Conservation (phyloP, 2,888 invertebrate species). For the Trachelus iudaicus region DNA sequence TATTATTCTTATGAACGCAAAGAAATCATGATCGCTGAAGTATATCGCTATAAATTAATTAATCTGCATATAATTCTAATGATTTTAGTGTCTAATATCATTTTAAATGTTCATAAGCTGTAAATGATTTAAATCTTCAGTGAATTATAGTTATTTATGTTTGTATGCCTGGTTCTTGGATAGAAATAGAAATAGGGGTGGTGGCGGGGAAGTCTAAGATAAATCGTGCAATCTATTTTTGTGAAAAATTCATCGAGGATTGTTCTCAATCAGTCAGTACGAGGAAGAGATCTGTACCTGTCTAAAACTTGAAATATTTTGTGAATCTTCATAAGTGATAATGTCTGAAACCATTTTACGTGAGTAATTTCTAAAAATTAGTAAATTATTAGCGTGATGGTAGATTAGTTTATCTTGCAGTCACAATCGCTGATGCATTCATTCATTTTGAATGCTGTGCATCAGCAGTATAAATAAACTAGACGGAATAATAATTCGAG, state of each 20-base stretch:
- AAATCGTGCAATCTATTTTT: slow-evolving; percentile 35
- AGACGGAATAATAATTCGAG: not conserved
- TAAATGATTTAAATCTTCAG: slow-evolving; percentile 18
- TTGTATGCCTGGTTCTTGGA: slow-evolving; percentile 13
- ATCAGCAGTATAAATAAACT: slow-evolving; percentile 21
- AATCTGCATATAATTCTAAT: not conserved
- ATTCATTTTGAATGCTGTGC: slow-evolving; percentile 5
- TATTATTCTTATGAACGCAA: not conserved
- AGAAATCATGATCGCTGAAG: not conserved
- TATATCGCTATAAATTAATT: not conserved
- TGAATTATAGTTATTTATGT: slow-evolving; percentile 24
- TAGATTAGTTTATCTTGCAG: not conserved
- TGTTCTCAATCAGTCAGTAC: not conserved
- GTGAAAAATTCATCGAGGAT: slow-evolving; percentile 12
- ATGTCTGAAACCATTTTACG: slow-evolving; percentile 14
- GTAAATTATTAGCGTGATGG: not conserved
- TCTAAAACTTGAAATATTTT: not conserved
- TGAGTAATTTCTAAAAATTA: slow-evolving; percentile 8
- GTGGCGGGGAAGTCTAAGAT: slow-evolving; percentile 10
- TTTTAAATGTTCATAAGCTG: slow-evolving; percentile 1
- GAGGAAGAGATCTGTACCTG: not conserved
- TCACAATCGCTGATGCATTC: not conserved
- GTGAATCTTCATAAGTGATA: not conserved
- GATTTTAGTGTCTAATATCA: not conserved
- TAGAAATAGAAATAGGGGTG: slow-evolving; percentile 23